These are phyloP conservation scores for Pseudochirops corinnae DNA, from an alignment of 2,797 vertebrate species.

Conservation along the genomic window DNA sequence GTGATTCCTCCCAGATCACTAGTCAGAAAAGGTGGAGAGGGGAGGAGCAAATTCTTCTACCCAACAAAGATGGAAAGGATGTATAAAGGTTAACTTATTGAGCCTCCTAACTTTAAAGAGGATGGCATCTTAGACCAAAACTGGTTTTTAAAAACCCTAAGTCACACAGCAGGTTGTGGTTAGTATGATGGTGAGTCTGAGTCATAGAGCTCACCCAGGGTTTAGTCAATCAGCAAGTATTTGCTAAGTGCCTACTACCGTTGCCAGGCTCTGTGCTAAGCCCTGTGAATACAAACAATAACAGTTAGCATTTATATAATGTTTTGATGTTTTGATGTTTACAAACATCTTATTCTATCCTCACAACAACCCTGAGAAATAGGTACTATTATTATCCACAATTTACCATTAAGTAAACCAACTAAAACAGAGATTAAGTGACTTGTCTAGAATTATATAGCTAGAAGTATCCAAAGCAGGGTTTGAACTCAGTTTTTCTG, in stretches of 20 bases:
- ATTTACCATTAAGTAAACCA: not conserved
- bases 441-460: not conserved
- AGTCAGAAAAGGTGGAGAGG: not conserved
- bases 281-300: not conserved
- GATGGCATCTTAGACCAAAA: not conserved
- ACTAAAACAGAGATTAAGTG: not conserved
- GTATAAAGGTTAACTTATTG: not conserved
- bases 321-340: not conserved
- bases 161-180: not conserved
- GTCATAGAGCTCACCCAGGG: not conserved
- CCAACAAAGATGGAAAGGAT: not conserved
- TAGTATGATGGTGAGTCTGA: not conserved
- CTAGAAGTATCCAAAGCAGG: not conserved
- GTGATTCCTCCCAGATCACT: not conserved
- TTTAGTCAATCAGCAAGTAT: not conserved
- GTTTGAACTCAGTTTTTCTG: not conserved
- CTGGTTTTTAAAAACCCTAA: not conserved
- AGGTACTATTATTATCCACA: not conserved
- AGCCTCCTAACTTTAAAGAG: not conserved
- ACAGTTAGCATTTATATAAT: not conserved
- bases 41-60: not conserved
- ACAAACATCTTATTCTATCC: not conserved
- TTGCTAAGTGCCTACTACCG: not conserved
- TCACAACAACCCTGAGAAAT: not conserved
- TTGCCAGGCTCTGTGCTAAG: not conserved